A percentile compares a stretch with the other conserved stretches of the same genome.
phyloP scores from a whole-genome alignment of 2,797 vertebrate species.

The Selene dorsalis region DNA sequence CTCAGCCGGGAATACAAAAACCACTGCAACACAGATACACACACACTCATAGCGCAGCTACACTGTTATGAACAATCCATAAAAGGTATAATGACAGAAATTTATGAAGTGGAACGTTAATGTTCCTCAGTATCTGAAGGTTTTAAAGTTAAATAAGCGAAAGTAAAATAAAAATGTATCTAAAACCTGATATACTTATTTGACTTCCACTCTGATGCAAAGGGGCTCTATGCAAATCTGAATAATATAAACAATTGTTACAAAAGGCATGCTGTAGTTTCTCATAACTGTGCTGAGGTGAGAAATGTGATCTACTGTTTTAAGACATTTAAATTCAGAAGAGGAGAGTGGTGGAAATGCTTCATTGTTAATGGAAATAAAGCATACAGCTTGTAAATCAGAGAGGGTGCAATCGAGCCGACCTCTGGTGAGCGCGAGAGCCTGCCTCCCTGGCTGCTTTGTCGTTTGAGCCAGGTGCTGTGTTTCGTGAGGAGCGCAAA shows the following conservation, averaged over 20 bases:
- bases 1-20: constrained; percentile 29
- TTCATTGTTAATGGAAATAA: constrained; percentile 54
- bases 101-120: neutral
- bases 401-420: constrained; percentile 53
- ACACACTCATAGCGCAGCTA: neutral
- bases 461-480: constrained; percentile 75
- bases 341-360: constrained; percentile 1
- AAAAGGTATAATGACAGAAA: neutral
- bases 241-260: neutral
- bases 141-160: neutral
- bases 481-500: constrained; percentile 80
- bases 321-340: neutral
- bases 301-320: constrained; percentile 14
- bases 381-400: constrained; percentile 48
- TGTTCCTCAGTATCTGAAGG: neutral
- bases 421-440: constrained; percentile 69
- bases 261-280: neutral
- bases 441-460: constrained; percentile 74
- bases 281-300: neutral
- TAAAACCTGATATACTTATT: neutral
- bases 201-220: neutral
- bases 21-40: neutral
- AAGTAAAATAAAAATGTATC: neutral
- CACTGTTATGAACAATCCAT: neutral
- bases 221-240: neutral